Percentiles rank a stretch among this genome's conserved stretches.
These are phyloP conservation scores for Caenorhabditis briggsae DNA, from an alignment of 1,140 invertebrate species.

Conservation along the genomic window DNA sequence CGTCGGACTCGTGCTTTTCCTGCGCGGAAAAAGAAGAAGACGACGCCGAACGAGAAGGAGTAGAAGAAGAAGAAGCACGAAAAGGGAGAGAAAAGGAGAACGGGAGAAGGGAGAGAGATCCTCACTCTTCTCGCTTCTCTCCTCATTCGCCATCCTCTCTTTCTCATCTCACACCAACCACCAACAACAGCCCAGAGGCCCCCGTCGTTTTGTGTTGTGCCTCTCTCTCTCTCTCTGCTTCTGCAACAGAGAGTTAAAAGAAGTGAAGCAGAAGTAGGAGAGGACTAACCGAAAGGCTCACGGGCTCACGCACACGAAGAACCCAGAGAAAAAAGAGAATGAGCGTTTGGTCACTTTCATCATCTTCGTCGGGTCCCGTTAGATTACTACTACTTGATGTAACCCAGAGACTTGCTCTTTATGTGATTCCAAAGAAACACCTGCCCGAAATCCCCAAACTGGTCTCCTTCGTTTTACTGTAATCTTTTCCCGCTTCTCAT, in stretches of 20 bases:
- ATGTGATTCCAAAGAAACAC: conserved; percentile 11
- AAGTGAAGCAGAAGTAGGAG: neutral
- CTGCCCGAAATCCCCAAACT: neutral
- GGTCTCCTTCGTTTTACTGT: neutral
- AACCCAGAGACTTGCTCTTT: conserved; percentile 2
- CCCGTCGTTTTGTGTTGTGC: neutral
- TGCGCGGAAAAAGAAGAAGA: conserved; percentile 20
- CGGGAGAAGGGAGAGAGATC: neutral
- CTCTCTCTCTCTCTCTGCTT: neutral
- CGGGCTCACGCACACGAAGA: neutral
- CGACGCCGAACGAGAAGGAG: conserved; percentile 32
- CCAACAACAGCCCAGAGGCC: conserved; percentile 43
- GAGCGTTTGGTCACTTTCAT: conserved; percentile 46
- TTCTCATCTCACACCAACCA: conserved; percentile 48
- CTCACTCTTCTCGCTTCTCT: conserved; percentile 8
- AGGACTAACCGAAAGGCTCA: conserved; percentile 16
- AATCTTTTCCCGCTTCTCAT: neutral
- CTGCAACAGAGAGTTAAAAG: conserved; percentile 29
- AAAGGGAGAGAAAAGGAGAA: neutral
- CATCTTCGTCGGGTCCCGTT: neutral
- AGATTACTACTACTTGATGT: conserved; percentile 3
- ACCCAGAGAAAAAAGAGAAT: conserved; percentile 47
- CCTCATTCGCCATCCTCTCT: conserved; percentile 26
- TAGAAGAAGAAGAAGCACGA: conserved; percentile 31
- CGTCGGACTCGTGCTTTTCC: conserved; percentile 6